These are phyloP conservation scores for Sthenelais limicola DNA, from an alignment of 2,888 invertebrate species.

Conservation along the genomic window DNA sequence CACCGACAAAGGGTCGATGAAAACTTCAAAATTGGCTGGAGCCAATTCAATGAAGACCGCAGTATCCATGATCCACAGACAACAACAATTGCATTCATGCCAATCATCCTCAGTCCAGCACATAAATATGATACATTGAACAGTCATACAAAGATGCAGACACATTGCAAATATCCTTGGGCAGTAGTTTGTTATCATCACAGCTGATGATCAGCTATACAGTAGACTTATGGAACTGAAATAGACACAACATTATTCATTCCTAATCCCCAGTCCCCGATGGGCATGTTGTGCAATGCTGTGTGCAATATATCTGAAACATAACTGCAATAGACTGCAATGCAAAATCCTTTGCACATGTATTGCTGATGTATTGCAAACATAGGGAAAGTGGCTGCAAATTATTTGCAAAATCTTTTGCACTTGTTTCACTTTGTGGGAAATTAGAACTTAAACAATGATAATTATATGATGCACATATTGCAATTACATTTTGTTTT, in stretches of 20 bases:
- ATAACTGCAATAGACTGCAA: too few relatives aligned
- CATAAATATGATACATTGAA: constrained; percentile 12
- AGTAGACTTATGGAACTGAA: constrained; percentile 14
- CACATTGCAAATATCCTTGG: neutral
- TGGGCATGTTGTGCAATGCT: too few relatives aligned
- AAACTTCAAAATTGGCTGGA: neutral
- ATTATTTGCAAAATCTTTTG: too few relatives aligned
- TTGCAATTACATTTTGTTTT: too few relatives aligned
- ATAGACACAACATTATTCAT: neutral
- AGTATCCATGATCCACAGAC: neutral
- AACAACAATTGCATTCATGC: neutral
- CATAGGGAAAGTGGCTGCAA: too few relatives aligned
- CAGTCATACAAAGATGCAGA: constrained; percentile 3
- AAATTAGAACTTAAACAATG: too few relatives aligned
- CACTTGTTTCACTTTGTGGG: too few relatives aligned
- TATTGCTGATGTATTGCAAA: too few relatives aligned
- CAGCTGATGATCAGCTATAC: neutral
- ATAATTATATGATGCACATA: too few relatives aligned
- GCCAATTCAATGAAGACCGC: neutral
- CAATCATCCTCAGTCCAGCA: neutral
- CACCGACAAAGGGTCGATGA: neutral
- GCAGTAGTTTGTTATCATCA: neutral
- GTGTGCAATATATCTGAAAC: too few relatives aligned
- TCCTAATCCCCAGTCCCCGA: constrained; percentile 34
- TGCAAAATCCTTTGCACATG: too few relatives aligned